Conservation (phyloP, 1,140 invertebrate species). For the Eueides isabella region DNA sequence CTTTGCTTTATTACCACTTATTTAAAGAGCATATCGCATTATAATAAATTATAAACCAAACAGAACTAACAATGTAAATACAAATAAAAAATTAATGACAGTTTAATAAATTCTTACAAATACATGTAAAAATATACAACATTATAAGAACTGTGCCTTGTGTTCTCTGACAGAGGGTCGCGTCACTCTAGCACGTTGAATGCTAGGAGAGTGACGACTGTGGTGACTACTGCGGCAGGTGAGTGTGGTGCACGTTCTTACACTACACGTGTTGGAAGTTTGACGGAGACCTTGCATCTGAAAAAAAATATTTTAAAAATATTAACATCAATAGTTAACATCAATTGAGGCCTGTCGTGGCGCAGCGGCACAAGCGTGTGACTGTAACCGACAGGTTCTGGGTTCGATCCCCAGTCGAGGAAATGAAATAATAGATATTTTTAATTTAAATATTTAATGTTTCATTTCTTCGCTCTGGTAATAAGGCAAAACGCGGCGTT, state of each 20-base stretch:
- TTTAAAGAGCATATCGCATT: too few relatives aligned
- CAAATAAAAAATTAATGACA: background rate
- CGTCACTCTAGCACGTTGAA: slow-evolving; percentile 54
- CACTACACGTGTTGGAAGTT: slow-evolving; percentile 77
- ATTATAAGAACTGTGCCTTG: slow-evolving; percentile 36
- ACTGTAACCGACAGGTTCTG: too few relatives aligned
- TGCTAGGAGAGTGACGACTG: slow-evolving; percentile 39
- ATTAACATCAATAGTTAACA: too few relatives aligned
- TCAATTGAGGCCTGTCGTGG: too few relatives aligned
- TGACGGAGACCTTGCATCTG: slow-evolving; percentile 77
- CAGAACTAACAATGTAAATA: background rate
- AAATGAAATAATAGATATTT: too few relatives aligned
- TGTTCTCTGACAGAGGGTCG: slow-evolving; percentile 50
- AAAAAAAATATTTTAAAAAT: slow-evolving; percentile 25
- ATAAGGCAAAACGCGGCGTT: too few relatives aligned
- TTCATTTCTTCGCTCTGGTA: too few relatives aligned
- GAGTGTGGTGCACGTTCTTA: slow-evolving; percentile 62
- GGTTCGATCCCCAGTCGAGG: too few relatives aligned
- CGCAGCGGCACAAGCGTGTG: too few relatives aligned
- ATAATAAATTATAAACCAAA: background rate
- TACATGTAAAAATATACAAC: background rate
- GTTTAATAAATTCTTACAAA: background rate
- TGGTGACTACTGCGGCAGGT: slow-evolving; percentile 66
- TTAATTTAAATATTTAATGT: too few relatives aligned
- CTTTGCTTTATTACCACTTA: too few relatives aligned